Evolutionary conservation across 2,888 invertebrate species (phyloP).

Genomic region (Gerris lacustris): DNA sequence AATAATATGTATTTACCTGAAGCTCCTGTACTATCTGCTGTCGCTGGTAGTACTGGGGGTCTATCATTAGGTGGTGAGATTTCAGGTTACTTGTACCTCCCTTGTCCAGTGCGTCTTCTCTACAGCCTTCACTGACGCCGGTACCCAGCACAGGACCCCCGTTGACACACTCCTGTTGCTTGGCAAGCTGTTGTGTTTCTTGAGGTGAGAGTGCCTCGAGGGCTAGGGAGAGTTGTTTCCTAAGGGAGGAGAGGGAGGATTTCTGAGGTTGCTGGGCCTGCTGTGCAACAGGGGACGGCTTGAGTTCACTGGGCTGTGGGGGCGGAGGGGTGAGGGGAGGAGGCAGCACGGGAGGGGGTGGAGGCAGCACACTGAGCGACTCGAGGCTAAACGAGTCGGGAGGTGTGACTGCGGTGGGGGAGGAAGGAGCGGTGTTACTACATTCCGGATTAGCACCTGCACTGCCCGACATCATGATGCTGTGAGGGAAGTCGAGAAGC

Average conservation of each 20-base stretch:
- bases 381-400: neutral
- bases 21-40: constrained; percentile 59
- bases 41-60: constrained; percentile 53
- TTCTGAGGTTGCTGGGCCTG: constrained; percentile 9
- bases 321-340: constrained; percentile 32
- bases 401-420: constrained; percentile 36
- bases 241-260: constrained; percentile 8
- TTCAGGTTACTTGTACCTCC: constrained; percentile 4
- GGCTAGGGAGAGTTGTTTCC: constrained; percentile 3
- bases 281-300: constrained; percentile 10
- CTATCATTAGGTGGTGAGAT: constrained; percentile 27
- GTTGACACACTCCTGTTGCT: constrained; percentile 6
- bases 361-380: neutral
- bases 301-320: constrained; percentile 8
- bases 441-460: neutral
- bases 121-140: neutral
- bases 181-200: constrained; percentile 3
- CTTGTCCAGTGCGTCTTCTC: neutral
- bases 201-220: neutral
- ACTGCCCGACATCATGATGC: constrained; percentile 51
- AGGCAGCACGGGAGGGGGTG: constrained; percentile 33
- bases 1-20: constrained; percentile 33
- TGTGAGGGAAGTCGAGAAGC: constrained; percentile 85
- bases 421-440: constrained; percentile 36
- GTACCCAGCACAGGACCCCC: neutral